Percentiles rank a stretch among this genome's conserved stretches.
Conservation (phyloP, 2,888 invertebrate genomes). For the Aphodius sticticus region DNA sequence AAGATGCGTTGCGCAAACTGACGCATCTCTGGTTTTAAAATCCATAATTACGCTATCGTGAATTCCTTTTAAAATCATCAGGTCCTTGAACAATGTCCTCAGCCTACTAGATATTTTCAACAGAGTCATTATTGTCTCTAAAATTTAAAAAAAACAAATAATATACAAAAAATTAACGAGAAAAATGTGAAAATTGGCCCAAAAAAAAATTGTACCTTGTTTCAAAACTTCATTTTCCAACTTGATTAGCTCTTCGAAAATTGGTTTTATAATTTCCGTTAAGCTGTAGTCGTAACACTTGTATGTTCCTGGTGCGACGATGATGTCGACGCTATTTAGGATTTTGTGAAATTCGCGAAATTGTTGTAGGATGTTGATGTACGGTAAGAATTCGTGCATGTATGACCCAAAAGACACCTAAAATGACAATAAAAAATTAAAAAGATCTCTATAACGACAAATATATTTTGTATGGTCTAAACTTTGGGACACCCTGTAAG, state of each 20-base stretch:
- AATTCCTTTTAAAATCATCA: slow-evolving; percentile 46
- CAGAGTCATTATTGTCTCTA: slow-evolving; percentile 54
- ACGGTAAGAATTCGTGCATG: slow-evolving; percentile 51
- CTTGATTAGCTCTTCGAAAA: slow-evolving; percentile 48
- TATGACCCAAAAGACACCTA: slow-evolving; percentile 45
- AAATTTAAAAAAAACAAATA: slow-evolving; percentile 39
- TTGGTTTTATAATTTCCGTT: slow-evolving; percentile 49
- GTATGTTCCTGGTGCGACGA: slow-evolving; percentile 49
- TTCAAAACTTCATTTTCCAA: slow-evolving; percentile 51
- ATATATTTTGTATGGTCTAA: not conserved
- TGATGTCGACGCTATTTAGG: slow-evolving; percentile 23
- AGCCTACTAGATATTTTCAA: slow-evolving; percentile 50
- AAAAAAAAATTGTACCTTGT: slow-evolving; percentile 49
- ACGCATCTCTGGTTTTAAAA: slow-evolving; percentile 42
- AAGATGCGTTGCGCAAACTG: slow-evolving; percentile 49
- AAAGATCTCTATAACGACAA: not conserved
- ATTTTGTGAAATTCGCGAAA: slow-evolving; percentile 51
- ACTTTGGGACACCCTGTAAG: no score
- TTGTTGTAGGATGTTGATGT: slow-evolving; percentile 53
- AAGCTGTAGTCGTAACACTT: slow-evolving; percentile 51
- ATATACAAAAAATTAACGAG: not conserved
- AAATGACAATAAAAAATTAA: slow-evolving; percentile 28
- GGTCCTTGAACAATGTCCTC: slow-evolving; percentile 46
- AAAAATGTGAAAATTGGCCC: no score
- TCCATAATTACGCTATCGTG: slow-evolving; percentile 49